Percentiles rank a stretch among this genome's conserved stretches.
phyloP scores from a whole-genome alignment of 23 tunicate species.

The Styela clava region DNA sequence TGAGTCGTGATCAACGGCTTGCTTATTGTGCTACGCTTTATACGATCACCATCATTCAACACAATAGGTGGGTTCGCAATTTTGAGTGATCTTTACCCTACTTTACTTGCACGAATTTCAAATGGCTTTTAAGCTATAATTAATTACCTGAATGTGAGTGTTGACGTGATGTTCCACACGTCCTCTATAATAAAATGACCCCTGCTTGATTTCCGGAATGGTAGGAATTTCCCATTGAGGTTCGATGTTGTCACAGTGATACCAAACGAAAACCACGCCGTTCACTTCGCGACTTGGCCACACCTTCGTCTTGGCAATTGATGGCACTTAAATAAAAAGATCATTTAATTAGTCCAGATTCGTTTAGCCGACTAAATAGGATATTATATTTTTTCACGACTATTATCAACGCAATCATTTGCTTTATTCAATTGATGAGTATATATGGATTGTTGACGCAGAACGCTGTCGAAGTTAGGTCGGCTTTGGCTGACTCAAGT shows the following conservation, averaged over 20 bases:
- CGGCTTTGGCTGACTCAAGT: no score
- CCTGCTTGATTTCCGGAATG: constrained; percentile 41
- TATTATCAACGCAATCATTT: background rate
- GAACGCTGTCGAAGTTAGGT: no score
- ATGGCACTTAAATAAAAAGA: constrained; percentile 53
- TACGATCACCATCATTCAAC: no score
- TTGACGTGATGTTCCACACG: constrained; percentile 80
- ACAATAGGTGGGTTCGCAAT: no score
- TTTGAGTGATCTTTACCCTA: no score
- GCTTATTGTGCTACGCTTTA: no score
- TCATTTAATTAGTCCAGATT: no score
- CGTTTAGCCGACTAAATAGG: no score
- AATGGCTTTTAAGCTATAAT: no score
- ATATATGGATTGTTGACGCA: no score
- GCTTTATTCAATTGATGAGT: background rate
- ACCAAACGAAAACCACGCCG: constrained; percentile 71
- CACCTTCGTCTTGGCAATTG: constrained; percentile 45
- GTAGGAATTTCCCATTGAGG: constrained; percentile 77
- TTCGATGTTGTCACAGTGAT: constrained; percentile 60
- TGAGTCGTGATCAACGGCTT: no score
- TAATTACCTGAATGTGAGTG: constrained; percentile 83
- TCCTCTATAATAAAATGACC: constrained; percentile 40
- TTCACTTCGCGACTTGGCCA: constrained; percentile 68
- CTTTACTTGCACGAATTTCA: no score
- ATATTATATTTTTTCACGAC: background rate